A percentile compares a stretch with the other conserved stretches of the same genome.
phyloP scores from a whole-genome alignment of 1,140 invertebrate species.

The Aphis gossypii region DNA sequence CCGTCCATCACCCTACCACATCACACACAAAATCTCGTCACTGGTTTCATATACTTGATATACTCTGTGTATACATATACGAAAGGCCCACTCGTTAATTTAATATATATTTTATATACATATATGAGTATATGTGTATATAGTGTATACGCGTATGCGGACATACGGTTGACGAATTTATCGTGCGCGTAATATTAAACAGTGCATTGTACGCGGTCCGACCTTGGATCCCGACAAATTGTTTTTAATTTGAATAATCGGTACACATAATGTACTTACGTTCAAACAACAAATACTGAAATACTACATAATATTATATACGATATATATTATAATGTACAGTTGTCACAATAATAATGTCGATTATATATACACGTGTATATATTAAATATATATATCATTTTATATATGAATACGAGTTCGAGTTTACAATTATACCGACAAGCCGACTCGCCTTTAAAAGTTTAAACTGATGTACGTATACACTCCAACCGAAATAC shows the following conservation, averaged over 20 bases:
- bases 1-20: not conserved
- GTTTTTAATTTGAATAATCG: conserved; percentile 13
- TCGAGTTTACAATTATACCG: not conserved
- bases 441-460: not conserved
- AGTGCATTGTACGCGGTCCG: not conserved
- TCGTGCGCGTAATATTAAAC: not conserved
- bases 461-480: not conserved
- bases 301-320: not conserved
- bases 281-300: not conserved
- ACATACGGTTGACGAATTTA: not conserved
- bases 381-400: not conserved
- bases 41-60: not conserved
- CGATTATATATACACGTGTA: not conserved
- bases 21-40: not conserved
- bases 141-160: not conserved
- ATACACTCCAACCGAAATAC: not conserved
- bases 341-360: not conserved
- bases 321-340: not conserved
- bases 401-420: not conserved
- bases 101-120: too few species aligned
- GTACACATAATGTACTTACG: not conserved
- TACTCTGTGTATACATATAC: not conserved
- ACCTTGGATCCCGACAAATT: conserved; percentile 14
- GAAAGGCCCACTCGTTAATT: not conserved
- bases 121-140: not conserved